phyloP scores from a whole-genome alignment of 2,888 invertebrate genomes.

The Schizotus pectinicornis region DNA sequence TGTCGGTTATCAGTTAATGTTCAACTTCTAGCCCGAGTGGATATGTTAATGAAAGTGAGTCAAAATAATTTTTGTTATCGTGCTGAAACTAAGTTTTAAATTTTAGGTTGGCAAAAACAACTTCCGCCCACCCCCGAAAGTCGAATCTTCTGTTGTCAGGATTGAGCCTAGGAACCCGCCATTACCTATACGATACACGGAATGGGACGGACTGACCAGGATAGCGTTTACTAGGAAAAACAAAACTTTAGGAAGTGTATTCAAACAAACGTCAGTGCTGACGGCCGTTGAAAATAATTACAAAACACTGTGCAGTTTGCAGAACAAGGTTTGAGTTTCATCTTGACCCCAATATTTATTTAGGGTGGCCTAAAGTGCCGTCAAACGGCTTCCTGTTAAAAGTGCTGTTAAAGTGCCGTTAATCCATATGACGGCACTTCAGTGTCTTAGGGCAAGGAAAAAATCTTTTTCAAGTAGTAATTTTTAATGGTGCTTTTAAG shows the following conservation, averaged over 20 bases:
- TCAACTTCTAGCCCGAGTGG: slow-evolving; percentile 92
- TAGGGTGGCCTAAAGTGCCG: too few relatives aligned
- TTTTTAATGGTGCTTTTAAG: too few relatives aligned
- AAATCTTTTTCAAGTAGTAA: too few relatives aligned
- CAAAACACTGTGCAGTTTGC: slow-evolving; percentile 83
- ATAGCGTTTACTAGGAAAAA: slow-evolving; percentile 96
- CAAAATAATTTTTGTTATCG: slow-evolving; percentile 88
- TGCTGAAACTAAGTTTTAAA: too few relatives aligned
- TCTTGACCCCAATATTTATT: background rate
- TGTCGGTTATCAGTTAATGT: slow-evolving; percentile 96
- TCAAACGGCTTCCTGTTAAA: too few relatives aligned
- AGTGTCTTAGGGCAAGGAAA: too few relatives aligned
- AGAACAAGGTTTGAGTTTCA: slow-evolving; percentile 70
- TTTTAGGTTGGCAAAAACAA: slow-evolving; percentile 82
- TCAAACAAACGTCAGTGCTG: slow-evolving; percentile 84
- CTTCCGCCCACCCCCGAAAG: slow-evolving; percentile 98
- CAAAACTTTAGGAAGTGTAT: slow-evolving; percentile 90
- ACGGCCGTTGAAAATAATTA: slow-evolving; percentile 91
- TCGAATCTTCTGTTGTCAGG: slow-evolving; percentile 97
- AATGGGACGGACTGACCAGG: slow-evolving; percentile 98
- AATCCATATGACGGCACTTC: too few relatives aligned
- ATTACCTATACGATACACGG: slow-evolving; percentile 92
- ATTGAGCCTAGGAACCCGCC: slow-evolving; percentile 98
- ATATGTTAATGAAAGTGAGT: slow-evolving; percentile 97
- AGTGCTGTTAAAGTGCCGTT: too few relatives aligned